Conservation (phyloP, 2,888 invertebrate genomes). For the Caenorhabditis wallacei region DNA sequence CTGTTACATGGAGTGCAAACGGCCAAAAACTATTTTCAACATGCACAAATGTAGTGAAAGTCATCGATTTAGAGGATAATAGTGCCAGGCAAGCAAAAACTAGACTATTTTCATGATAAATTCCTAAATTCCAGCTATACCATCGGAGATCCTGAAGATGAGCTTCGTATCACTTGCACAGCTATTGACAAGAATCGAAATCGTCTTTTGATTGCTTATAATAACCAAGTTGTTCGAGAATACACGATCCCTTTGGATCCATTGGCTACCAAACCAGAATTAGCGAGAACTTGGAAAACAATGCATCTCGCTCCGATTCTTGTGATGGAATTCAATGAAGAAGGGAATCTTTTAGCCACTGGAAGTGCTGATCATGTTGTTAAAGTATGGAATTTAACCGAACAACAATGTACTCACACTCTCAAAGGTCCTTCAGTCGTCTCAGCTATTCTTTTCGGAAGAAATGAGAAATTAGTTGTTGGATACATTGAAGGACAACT, state of each 20-base stretch:
- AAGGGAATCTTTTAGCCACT: conserved; percentile 68
- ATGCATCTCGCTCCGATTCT: conserved; percentile 78
- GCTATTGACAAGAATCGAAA: conserved; percentile 69
- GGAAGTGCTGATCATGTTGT: conserved; percentile 74
- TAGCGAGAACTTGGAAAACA: conserved; percentile 73
- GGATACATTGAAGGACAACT: conserved; percentile 77
- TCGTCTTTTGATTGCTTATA: conserved; percentile 76
- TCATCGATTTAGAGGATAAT: conserved; percentile 73
- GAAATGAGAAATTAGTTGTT: conserved; percentile 69
- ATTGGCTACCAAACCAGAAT: conserved; percentile 42
- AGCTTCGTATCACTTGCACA: conserved; percentile 74
- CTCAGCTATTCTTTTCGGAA: conserved; percentile 71
- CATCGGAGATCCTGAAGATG: conserved; percentile 77
- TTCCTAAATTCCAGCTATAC: conserved; percentile 64
- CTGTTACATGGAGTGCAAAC: conserved; percentile 75
- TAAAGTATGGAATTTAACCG: conserved; percentile 75
- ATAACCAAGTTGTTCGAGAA: conserved; percentile 71
- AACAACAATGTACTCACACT: conserved; percentile 76
- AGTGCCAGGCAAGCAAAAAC: conserved; percentile 52
- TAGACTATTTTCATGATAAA: not conserved
- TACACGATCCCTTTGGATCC: conserved; percentile 60
- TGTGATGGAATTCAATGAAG: conserved; percentile 69
- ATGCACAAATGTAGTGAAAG: conserved; percentile 79
- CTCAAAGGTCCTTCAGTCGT: conserved; percentile 76
- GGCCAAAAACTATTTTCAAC: conserved; percentile 77